Evolutionary conservation across 2,797 vertebrate genomes (phyloP), one percentile per base, ranked within the genome.

Genomic region (Tympanoctomys barrerae): DNA sequence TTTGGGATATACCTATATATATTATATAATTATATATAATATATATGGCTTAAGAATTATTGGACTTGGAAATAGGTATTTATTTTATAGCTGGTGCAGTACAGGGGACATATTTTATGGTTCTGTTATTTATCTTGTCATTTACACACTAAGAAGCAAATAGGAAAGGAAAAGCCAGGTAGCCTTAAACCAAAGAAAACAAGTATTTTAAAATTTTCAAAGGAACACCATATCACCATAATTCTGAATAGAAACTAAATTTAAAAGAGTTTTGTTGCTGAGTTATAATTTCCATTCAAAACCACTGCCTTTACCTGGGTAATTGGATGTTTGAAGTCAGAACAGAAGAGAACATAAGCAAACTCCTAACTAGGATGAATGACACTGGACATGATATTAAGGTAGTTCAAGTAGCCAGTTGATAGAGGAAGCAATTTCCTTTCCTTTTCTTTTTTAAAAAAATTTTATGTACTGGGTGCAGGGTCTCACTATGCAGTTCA

Each of bases 201-300:
- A 97, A 95, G 96, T 94, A 89, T 96, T 96, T 97, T 2, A 81
- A 97, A 96, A 95, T 87, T 93, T 90, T 96, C 94, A 96, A 94
- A 95, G 86, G 79, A 94, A 82, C 71, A 92, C 79, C 94, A 39
- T 88, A 68, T 90, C 42, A 84, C 46, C 66, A 64, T 96, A 96
- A 93, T 96, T 97, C 94, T 87, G 91, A 96, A 90, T 79, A 93
- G 93, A 93, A 96, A 90, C 59, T 89, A 92, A 92, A 96, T 97
- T 97, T 96, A 71, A 93, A 78, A 79, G 93, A 84, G 13, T 94
- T 81, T 73, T 90, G 21, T 78, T 95, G 46, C 85, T 92, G 64
- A 90, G n/a, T 36, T 91, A 16, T 77, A 77, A 95, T 95, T 96
- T 95, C 52, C n/a, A 64, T 64, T 96, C 36, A 80, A 46, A 95